These are phyloP conservation scores for Cephus nigrinus DNA, from an alignment of 2,888 invertebrate genomes.

Conservation along the genomic window DNA sequence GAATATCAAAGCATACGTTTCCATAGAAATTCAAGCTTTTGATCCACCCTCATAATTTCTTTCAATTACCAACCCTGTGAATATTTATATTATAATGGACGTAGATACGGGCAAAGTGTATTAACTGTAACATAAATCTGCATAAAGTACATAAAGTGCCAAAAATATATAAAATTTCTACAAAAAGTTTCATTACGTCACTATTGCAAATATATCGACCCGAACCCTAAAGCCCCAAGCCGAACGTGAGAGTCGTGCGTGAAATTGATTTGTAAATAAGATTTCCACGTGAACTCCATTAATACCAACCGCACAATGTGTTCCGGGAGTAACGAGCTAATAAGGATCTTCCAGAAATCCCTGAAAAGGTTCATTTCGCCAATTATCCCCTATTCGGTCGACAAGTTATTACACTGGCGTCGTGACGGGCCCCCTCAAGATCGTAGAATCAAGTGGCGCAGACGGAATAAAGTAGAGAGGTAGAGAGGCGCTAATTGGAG, in stretches of 20 bases:
- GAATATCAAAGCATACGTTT: background rate
- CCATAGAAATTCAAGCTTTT: background rate
- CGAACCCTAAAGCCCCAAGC: background rate
- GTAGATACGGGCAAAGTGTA: background rate
- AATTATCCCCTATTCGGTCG: background rate
- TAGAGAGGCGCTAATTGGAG: background rate
- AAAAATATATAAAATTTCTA: background rate
- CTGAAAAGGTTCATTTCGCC: background rate
- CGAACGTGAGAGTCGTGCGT: background rate
- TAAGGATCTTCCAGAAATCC: background rate
- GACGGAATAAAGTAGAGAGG: background rate
- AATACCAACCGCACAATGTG: background rate
- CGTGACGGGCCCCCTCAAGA: too few species aligned
- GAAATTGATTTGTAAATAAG: background rate
- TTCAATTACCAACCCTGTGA: background rate
- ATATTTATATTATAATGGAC: too few species aligned
- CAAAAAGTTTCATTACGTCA: background rate
- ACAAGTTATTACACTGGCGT: too few species aligned
- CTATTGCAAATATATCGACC: background rate
- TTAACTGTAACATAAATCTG: accelerated
- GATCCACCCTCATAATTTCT: background rate
- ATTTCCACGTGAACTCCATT: background rate
- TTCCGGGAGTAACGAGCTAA: background rate
- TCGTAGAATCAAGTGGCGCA: background rate
- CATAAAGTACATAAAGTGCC: too few species aligned